These are phyloP conservation scores for Noturus placidus DNA, from an alignment of 2,113 vertebrate genomes.

Conservation along the genomic window DNA sequence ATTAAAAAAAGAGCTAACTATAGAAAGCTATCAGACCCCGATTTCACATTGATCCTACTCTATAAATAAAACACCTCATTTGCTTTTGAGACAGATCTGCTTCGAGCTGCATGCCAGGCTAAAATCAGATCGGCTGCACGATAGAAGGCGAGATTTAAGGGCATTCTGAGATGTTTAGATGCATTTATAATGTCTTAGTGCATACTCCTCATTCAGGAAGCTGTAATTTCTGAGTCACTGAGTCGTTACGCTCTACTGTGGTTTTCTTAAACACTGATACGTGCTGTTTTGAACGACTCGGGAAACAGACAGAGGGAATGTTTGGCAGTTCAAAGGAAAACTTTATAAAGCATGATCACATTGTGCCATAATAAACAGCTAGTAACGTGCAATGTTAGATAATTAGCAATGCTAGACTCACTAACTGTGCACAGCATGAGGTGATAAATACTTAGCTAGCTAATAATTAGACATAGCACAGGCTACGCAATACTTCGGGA, in stretches of 20 bases:
- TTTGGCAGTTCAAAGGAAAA: not conserved
- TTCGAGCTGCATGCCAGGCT: slow-evolving; percentile 25
- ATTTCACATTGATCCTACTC: slow-evolving; percentile 31
- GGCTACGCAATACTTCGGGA: not conserved
- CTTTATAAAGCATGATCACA: not conserved
- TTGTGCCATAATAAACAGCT: not conserved
- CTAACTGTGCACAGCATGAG: not conserved
- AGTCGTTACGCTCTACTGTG: not conserved
- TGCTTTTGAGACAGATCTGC: slow-evolving; percentile 38
- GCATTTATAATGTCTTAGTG: slow-evolving; percentile 7
- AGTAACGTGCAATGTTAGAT: not conserved
- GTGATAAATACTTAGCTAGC: not conserved
- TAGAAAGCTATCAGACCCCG: slow-evolving; percentile 8
- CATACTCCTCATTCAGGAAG: not conserved
- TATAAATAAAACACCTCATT: slow-evolving; percentile 46
- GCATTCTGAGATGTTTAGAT: not conserved
- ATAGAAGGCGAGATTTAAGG: slow-evolving; percentile 29
- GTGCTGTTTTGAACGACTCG: not conserved
- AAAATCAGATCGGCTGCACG: slow-evolving; percentile 43
- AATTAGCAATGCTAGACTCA: not conserved
- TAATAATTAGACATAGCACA: not conserved
- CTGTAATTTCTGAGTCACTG: slow-evolving; percentile 16
- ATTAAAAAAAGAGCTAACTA: slow-evolving; percentile 35
- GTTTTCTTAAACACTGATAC: slow-evolving; percentile 19
- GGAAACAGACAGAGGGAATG: not conserved